These are phyloP conservation scores for Clangula hyemalis DNA, from an alignment of 2,797 vertebrate genomes.

Conservation along the genomic window DNA sequence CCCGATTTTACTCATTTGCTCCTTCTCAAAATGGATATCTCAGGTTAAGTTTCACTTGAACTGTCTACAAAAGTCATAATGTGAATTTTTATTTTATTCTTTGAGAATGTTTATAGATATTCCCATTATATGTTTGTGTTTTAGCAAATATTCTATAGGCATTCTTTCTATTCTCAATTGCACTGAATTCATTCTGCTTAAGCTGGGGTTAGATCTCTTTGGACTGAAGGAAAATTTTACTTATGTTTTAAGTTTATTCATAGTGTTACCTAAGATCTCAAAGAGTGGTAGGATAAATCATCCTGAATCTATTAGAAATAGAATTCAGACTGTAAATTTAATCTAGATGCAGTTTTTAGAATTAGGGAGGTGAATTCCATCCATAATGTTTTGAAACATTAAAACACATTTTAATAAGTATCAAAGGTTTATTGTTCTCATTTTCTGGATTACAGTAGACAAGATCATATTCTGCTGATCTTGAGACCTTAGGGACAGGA, in stretches of 20 bases:
- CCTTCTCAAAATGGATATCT: neutral
- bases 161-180: neutral
- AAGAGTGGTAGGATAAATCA: neutral
- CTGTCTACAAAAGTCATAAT: neutral
- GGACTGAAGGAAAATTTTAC: neutral
- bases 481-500: neutral
- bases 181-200: neutral
- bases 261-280: neutral
- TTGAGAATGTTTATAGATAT: neutral
- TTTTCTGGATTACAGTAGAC: neutral
- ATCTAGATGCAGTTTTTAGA: neutral
- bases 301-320: neutral
- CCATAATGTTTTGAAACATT: neutral
- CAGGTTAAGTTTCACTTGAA: neutral
- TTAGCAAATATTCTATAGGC: neutral
- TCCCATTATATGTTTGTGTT: neutral
- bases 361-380: neutral
- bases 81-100: neutral
- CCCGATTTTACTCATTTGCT: neutral
- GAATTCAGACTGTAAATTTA: neutral
- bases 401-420: neutral
- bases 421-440: neutral
- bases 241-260: neutral
- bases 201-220: neutral
- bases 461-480: neutral